Evolutionary conservation across 92 coral and sea anemone species (phyloP).

Genomic region (Porites rus): DNA sequence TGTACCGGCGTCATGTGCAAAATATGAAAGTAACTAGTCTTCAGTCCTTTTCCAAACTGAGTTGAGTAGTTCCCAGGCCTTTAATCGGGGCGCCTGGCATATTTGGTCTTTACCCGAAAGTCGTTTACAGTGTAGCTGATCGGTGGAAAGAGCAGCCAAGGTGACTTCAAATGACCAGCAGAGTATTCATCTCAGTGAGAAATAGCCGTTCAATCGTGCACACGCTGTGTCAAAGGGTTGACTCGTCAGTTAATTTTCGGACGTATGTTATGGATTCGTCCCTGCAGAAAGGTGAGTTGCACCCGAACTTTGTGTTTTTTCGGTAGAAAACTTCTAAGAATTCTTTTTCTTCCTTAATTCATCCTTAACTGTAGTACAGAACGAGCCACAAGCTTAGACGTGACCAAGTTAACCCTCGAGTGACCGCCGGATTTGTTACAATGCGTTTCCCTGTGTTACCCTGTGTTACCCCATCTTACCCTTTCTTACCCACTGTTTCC

Average conservation of each 20-base stretch:
- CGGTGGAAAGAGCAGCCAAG: background rate
- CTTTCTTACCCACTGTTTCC: no score
- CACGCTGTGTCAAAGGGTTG: background rate
- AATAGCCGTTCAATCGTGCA: background rate
- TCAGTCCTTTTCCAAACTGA: background rate
- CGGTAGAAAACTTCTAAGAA: no score
- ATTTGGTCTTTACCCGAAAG: background rate
- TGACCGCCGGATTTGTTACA: no score
- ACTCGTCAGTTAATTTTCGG: background rate
- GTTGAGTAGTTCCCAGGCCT: background rate
- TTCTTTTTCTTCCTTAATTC: no score
- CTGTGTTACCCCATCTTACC: no score
- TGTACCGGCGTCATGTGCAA: background rate
- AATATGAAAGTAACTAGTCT: background rate
- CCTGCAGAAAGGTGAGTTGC: background rate
- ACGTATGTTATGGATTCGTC: background rate
- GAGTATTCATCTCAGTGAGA: background rate
- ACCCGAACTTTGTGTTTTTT: no score
- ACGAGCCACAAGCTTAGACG: no score
- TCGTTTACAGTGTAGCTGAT: no score
- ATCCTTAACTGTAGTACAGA: no score
- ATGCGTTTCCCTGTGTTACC: no score
- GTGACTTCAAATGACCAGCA: background rate
- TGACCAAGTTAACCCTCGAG: no score
- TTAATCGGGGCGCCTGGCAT: background rate